These are phyloP conservation scores for Lanius collurio DNA, from an alignment of 2,113 vertebrate species.

Conservation along the genomic window DNA sequence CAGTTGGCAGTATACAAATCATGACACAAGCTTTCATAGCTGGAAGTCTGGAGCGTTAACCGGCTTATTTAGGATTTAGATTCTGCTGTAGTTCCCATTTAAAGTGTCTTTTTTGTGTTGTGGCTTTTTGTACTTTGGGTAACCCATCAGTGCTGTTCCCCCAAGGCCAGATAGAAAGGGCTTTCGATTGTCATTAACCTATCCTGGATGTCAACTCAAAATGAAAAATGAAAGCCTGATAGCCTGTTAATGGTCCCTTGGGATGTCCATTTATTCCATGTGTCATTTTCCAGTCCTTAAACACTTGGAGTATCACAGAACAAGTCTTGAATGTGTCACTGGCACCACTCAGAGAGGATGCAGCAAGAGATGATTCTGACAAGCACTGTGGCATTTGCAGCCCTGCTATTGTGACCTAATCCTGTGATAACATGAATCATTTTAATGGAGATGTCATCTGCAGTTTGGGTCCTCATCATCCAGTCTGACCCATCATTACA, in stretches of 20 bases:
- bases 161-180: background rate
- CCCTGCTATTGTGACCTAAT: slow-evolving; percentile 19
- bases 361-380: slow-evolving; percentile 11
- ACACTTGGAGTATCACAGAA: background rate
- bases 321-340: slow-evolving; percentile 23
- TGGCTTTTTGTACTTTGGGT: background rate
- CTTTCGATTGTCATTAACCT: background rate
- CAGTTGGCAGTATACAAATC: background rate
- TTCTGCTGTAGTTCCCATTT: background rate
- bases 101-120: background rate
- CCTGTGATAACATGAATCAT: slow-evolving; percentile 1
- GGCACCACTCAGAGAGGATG: background rate
- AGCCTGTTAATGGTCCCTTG: slow-evolving; percentile 11
- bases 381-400: slow-evolving; percentile 18
- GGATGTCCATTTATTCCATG: background rate
- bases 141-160: background rate
- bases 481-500: background rate
- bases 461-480: background rate
- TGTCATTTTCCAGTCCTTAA: slow-evolving; percentile 3
- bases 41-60: background rate
- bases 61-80: background rate
- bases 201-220: background rate
- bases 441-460: slow-evolving; percentile 32
- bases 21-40: background rate
- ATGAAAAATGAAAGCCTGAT: background rate